phyloP scores from a whole-genome alignment of 2,113 vertebrate genomes.

The Zapus hudsonius region DNA sequence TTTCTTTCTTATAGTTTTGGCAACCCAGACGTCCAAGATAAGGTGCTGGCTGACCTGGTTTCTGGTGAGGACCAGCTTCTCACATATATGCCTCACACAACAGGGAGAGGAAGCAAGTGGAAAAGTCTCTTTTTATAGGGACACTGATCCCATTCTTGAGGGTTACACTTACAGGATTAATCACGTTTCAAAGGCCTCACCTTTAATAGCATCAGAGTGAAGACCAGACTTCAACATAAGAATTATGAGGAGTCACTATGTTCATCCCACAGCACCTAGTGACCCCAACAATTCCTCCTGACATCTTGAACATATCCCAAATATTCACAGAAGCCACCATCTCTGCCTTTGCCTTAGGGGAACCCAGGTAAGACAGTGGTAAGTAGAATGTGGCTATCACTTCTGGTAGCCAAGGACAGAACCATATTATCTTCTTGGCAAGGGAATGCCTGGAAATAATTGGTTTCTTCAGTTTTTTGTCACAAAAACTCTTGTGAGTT shows the following conservation, averaged over 20 bases:
- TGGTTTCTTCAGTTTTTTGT: conserved; percentile 6
- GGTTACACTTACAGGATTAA: not conserved
- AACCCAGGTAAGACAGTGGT: not conserved
- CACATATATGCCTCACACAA: not conserved
- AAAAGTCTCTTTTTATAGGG: not conserved
- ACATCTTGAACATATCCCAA: not conserved
- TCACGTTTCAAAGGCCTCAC: not conserved
- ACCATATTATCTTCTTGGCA: conserved; percentile 28
- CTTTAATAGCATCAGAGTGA: not conserved
- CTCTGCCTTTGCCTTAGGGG: not conserved
- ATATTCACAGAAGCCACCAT: not conserved
- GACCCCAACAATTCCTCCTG: not conserved
- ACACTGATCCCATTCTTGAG: not conserved
- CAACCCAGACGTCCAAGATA: not conserved
- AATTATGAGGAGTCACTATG: not conserved
- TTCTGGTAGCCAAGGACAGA: conserved; percentile 11
- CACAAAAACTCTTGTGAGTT: conserved; percentile 44
- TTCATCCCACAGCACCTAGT: not conserved
- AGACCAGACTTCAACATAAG: not conserved
- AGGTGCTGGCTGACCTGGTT: not conserved
- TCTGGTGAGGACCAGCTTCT: not conserved
- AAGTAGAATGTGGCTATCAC: not conserved
- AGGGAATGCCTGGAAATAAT: conserved; percentile 42
- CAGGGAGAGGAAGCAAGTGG: not conserved
- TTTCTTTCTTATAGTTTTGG: not conserved